Conservation (phyloP, 2,888 invertebrate genomes). For the Hemithea aestivaria region DNA sequence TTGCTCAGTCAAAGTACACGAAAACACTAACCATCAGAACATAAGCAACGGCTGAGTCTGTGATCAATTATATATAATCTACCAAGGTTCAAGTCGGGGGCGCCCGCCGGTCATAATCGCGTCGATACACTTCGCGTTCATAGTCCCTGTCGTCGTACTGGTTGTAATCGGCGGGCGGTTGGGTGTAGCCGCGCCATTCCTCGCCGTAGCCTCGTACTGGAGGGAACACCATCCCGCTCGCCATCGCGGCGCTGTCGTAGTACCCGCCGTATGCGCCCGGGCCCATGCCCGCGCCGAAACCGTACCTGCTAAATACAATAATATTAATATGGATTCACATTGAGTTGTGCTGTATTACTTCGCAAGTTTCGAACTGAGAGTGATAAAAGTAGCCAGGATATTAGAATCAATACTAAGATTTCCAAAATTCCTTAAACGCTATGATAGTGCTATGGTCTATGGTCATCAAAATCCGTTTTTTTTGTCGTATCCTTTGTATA, state of each 20-base stretch:
- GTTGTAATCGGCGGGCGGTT: constrained; percentile 69
- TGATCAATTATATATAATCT: constrained; percentile 16
- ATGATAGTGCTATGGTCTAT: too few relatives aligned
- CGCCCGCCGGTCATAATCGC: constrained; percentile 83
- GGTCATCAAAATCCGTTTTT: too few relatives aligned
- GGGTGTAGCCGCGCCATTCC: constrained; percentile 72
- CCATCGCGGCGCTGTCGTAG: constrained; percentile 66
- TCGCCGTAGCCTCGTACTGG: constrained; percentile 63
- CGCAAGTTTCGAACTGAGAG: too few relatives aligned
- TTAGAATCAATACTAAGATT: too few relatives aligned
- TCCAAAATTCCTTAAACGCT: too few relatives aligned
- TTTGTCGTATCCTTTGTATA: too few relatives aligned
- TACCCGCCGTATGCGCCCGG: constrained; percentile 64
- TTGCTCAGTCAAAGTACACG: too few relatives aligned
- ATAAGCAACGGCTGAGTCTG: constrained; percentile 5
- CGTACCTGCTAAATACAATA: constrained; percentile 47
- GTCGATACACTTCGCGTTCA: constrained; percentile 78
- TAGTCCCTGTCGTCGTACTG: constrained; percentile 76
- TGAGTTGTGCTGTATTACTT: too few relatives aligned
- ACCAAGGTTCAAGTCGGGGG: constrained; percentile 71
- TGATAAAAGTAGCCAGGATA: too few relatives aligned
- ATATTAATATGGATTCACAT: too few relatives aligned
- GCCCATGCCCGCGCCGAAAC: constrained; percentile 67
- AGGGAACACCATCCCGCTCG: constrained; percentile 74
- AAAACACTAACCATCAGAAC: too few relatives aligned